Evolutionary conservation across 2,888 invertebrate genomes (phyloP), one percentile per base, ranked within the genome.

Genomic region (Drosophila seclusa): DNA sequence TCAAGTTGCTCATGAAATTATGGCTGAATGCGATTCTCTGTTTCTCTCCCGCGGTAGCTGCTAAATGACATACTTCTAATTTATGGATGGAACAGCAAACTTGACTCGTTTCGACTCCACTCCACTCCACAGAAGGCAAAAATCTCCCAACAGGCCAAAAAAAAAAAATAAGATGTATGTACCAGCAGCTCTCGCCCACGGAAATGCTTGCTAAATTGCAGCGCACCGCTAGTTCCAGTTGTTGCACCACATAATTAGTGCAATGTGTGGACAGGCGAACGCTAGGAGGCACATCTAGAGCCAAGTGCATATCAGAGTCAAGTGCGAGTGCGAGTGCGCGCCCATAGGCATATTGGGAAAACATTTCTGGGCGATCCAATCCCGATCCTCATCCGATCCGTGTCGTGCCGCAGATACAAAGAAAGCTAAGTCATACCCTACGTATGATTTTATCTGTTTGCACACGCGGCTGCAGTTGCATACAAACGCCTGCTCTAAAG

Each of bases 61-160:
- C 73, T 75, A 88, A 88, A 87, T 89, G 87, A 89, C 87, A 87
- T 85, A 87, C 89, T 89, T 87, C 85, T 87, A 87, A 87, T 87
- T 87, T 89, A 87, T 89, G 86, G 85, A 75, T 58, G 67, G 68
- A 69, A 52, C 65, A 52, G 55, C 75, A 58, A 68, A 68, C 71
- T 76, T 60, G 32, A 63, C 21, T 40, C 42, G 42, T 58, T 54
- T 40, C 42, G 16, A 59, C 34, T 60, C 40, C 8, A 45, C 53
- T 52, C 40, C 29, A 55, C 29, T 54, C 50, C 10, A 50, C 48
- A 48, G 24, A 49, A 64, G 52, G 61, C 67, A 69, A 27, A 32
- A 60, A n/a, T 55, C 55, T 68, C 32, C 29, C 58, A 73, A 57
- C 64, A 48, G 27, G 52, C 50, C 68, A 38, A 74, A 67, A 73